phyloP scores from a whole-genome alignment of 2,888 invertebrate genomes.

The Gibbula magus region DNA sequence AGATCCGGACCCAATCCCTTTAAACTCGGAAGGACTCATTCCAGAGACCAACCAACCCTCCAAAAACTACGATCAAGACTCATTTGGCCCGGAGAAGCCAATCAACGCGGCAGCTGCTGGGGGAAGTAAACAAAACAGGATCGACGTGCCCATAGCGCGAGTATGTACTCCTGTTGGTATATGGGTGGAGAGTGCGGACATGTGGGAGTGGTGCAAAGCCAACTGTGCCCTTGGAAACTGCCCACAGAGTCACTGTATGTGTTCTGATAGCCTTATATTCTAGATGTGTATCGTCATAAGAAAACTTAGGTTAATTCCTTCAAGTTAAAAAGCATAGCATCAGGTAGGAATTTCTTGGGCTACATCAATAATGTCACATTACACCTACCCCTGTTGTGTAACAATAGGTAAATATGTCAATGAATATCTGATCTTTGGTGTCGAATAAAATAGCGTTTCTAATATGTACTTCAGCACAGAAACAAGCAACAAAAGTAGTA shows the following conservation, averaged over 20 bases:
- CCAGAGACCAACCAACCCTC: not conserved
- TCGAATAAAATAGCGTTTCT: too few relatives aligned
- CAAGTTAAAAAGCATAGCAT: too few relatives aligned
- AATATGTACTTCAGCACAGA: too few relatives aligned
- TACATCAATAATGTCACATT: too few relatives aligned
- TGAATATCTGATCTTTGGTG: too few relatives aligned
- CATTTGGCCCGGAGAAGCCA: not conserved
- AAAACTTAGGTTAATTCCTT: too few relatives aligned
- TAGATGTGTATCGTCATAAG: too few relatives aligned
- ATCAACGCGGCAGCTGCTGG: conserved; percentile 7
- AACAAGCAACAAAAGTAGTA: too few relatives aligned
- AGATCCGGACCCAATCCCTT: not conserved
- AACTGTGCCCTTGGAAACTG: conserved; percentile 34
- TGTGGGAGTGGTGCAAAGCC: conserved; percentile 36
- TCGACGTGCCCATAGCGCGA: not conserved
- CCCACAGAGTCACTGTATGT: conserved; percentile 30
- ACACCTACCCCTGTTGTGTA: too few relatives aligned
- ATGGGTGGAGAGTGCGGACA: conserved; percentile 23
- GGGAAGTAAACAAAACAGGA: not conserved
- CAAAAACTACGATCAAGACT: not conserved
- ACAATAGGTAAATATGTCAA: too few relatives aligned
- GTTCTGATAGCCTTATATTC: not conserved
- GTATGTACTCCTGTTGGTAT: conserved; percentile 26
- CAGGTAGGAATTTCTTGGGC: too few relatives aligned
- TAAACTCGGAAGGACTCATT: not conserved